Evolutionary conservation across 2,797 vertebrate genomes (phyloP), one percentile per base, ranked within the genome.

Genomic region (Brachyrhaphis roseni): DNA sequence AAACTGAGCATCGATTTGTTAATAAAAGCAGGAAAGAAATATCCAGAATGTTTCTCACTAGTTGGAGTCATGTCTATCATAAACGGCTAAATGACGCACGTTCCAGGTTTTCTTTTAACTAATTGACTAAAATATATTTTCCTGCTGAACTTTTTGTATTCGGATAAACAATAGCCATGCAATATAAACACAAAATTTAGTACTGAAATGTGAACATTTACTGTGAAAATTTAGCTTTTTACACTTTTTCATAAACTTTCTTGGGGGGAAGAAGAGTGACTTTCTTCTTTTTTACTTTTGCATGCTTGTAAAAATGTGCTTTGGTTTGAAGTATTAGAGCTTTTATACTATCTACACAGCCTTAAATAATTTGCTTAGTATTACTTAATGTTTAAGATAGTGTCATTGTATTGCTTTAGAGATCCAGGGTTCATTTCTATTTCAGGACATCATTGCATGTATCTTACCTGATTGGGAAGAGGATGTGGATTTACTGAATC

Each of bases 281-380:
- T 16, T 71, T 45, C 5, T 79, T 75, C 36, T 77, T 82, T 20
- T 78, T 82, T 12, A 79, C 64, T 77, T 83, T 82, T 89, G 79
- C 71, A 82, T 82, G 77, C 76, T 36, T 83, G 36, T 76, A 80
- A 81, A 68, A 55, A 78, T 28, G 6, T 66, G n/a, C 28, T 41
- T 74, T 62, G 78, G 36, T n/a, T 80, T 72, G 16, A 45, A 59
- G 31, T 31, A 20, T 45, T 82, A 8, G 62, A 26, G 41, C 43
- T 84, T 77, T 82, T 80, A 70, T 78, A 49, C 26, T 3, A 71
- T 57, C 77, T 73, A 79, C 76, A 39, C 79, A 89, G 91, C 91
- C 92, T 93, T 93, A 91, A 92, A 84, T 72, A 5, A 85, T 72
- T 28, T 45, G 23, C 2, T 0, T 28, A 28, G n/a, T 46, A 16